These are phyloP conservation scores for Tuta absoluta DNA, from an alignment of 2,888 invertebrate species.

Conservation along the genomic window DNA sequence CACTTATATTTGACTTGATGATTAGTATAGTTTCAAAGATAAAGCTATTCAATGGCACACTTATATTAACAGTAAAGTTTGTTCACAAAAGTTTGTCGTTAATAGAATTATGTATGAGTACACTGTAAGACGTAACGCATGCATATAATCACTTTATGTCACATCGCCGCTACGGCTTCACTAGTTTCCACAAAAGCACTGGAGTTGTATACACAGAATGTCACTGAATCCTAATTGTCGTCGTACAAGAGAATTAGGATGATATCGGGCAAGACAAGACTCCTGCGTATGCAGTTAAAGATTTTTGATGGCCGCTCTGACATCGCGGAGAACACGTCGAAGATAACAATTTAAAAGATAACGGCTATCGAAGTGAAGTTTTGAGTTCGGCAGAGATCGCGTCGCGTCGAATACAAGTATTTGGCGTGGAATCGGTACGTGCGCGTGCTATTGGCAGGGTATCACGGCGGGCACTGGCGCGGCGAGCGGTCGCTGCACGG, in stretches of 20 bases:
- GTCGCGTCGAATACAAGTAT: constrained; percentile 36
- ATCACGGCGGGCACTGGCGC: constrained; percentile 63
- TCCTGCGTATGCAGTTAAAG: constrained; percentile 67
- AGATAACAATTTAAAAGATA: constrained; percentile 14
- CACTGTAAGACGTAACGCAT: constrained; percentile 46
- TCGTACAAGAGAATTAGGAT: constrained; percentile 75
- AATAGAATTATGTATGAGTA: constrained; percentile 41
- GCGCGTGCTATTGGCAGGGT: constrained; percentile 54
- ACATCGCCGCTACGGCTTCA: constrained; percentile 58
- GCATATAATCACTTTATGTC: constrained; percentile 52
- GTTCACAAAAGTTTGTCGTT: constrained; percentile 19
- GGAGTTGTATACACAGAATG: constrained; percentile 30
- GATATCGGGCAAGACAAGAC: constrained; percentile 67
- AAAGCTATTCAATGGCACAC: constrained; percentile 71
- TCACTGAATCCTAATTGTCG: constrained; percentile 58
- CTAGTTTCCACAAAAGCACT: constrained; percentile 33
- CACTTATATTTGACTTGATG: constrained; percentile 64
- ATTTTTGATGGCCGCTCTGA: constrained; percentile 70
- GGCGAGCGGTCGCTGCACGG: constrained; percentile 48
- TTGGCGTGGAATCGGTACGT: constrained; percentile 29
- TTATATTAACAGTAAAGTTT: constrained; percentile 21
- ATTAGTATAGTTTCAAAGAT: constrained; percentile 64
- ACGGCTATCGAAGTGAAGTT: constrained; percentile 20
- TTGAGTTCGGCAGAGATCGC: constrained; percentile 31
- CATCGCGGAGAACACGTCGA: constrained; percentile 49